These are phyloP conservation scores for Vidua macroura DNA, from an alignment of 2,113 vertebrate species.

Conservation along the genomic window DNA sequence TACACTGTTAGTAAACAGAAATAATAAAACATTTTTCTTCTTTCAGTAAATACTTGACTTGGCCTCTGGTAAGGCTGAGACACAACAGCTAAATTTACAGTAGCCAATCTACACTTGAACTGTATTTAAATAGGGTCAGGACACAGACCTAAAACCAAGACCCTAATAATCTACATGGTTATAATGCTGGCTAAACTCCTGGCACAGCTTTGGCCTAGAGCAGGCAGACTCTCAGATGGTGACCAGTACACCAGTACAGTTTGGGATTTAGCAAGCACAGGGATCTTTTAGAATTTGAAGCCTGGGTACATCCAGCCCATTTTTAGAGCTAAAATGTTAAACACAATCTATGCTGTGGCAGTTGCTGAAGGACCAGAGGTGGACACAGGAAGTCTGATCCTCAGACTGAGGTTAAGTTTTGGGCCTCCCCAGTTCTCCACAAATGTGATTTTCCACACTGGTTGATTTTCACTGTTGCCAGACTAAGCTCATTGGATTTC, in stretches of 20 bases:
- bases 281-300: neutral
- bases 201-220: neutral
- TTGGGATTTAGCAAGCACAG: neutral
- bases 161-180: neutral
- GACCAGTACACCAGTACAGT: rapidly evolving
- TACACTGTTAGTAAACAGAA: neutral
- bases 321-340: neutral
- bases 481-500: neutral
- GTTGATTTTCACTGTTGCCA: neutral
- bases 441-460: neutral
- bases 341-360: neutral
- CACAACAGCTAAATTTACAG: neutral
- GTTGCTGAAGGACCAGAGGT: neutral
- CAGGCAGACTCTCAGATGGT: neutral
- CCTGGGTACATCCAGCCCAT: neutral
- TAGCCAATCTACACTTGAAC: neutral
- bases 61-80: neutral
- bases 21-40: neutral
- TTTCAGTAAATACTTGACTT: neutral
- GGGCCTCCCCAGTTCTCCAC: neutral
- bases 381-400: neutral
- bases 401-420: neutral
- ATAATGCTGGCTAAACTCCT: neutral
- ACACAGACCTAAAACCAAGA: neutral
- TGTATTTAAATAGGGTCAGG: neutral